Percentiles rank a stretch among this genome's conserved stretches.
Evolutionary conservation across 2,113 vertebrate genomes (phyloP).

Genomic region (Theristicus caerulescens): DNA sequence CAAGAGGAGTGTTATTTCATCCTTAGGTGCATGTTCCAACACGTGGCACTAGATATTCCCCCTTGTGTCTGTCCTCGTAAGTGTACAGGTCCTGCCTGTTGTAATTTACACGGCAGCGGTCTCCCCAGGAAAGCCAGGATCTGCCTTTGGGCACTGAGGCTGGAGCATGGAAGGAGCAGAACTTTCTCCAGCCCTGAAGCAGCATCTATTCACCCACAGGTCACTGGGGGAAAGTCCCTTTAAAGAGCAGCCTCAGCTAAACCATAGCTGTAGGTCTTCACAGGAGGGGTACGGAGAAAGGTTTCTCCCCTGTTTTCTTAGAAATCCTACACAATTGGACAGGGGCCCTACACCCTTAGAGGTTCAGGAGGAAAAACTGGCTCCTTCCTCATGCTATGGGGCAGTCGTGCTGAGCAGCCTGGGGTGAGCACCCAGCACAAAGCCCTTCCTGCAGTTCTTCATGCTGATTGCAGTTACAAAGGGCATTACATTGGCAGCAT

Average conservation of each 20-base stretch:
- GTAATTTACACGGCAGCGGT: neutral
- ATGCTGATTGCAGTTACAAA: neutral
- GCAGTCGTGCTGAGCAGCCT: neutral
- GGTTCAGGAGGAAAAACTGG: neutral
- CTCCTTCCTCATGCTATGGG: neutral
- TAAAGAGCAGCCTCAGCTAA: neutral
- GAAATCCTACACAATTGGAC: neutral
- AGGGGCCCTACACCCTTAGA: neutral
- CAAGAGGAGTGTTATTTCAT: neutral
- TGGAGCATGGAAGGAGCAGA: neutral
- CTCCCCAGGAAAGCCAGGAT: neutral
- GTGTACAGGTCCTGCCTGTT: neutral
- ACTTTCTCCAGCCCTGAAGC: neutral
- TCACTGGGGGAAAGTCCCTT: neutral
- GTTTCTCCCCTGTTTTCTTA: neutral
- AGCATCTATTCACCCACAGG: neutral
- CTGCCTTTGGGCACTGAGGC: neutral
- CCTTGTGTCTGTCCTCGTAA: neutral
- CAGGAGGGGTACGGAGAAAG: neutral
- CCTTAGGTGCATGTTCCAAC: neutral
- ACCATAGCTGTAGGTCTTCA: neutral
- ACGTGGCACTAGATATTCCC: fast-evolving
- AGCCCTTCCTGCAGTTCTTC: neutral
- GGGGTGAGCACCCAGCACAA: neutral
- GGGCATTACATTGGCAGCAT: too few relatives aligned